Conservation (phyloP, 2,113 vertebrate genomes). For the Okapia johnstoni region DNA sequence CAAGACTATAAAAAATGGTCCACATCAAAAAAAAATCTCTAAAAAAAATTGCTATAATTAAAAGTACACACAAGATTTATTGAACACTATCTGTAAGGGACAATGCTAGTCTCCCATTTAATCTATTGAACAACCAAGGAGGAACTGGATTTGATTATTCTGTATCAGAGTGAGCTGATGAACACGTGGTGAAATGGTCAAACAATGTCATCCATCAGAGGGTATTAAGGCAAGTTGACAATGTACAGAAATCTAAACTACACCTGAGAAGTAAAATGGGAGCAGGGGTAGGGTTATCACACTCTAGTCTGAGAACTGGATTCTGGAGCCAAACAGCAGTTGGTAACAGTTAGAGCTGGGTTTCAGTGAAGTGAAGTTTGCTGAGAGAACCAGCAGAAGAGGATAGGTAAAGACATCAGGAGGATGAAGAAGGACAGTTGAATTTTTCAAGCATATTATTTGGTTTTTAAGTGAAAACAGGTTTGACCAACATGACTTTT, state of each 20-base stretch:
- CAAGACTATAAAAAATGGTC: not conserved
- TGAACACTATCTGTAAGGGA: not conserved
- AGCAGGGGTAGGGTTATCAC: not conserved
- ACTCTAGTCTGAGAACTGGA: slow-evolving; percentile 10
- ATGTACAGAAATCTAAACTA: not conserved
- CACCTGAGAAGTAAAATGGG: not conserved
- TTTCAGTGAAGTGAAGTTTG: not conserved
- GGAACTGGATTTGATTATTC: not conserved
- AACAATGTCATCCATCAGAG: not conserved
- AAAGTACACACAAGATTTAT: not conserved
- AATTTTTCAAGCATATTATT: not conserved
- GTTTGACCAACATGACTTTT: not conserved
- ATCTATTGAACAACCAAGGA: not conserved
- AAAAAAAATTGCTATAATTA: not conserved
- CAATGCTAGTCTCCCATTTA: not conserved
- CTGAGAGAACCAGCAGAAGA: not conserved
- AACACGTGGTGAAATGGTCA: not conserved
- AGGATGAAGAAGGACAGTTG: not conserved
- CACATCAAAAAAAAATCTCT: not conserved
- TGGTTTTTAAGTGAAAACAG: slow-evolving; percentile 3
- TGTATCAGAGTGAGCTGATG: not conserved
- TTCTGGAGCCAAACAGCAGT: not conserved
- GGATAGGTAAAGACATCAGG: not conserved
- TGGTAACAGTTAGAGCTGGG: slow-evolving; percentile 33
- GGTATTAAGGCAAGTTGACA: not conserved